Evolutionary conservation across 2,888 invertebrate genomes (phyloP).

Genomic region (Cryptus viduatorius): DNA sequence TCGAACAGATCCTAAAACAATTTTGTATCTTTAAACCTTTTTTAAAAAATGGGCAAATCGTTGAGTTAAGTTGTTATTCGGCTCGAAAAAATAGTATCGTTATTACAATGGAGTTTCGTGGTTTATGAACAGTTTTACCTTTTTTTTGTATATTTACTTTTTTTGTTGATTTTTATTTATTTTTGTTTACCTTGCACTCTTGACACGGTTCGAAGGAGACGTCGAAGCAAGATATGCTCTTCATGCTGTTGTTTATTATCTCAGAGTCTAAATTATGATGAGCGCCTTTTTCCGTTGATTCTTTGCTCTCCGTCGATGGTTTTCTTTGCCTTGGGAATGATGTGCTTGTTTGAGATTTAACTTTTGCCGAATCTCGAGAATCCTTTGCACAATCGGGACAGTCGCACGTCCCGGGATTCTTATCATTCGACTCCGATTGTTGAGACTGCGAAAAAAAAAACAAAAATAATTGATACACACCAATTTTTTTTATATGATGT

Average conservation of each 20-base stretch:
- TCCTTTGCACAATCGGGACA: slow-evolving; percentile 83
- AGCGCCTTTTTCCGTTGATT: slow-evolving; percentile 62
- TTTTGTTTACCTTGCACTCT: slow-evolving; percentile 62
- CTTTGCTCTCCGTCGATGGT: slow-evolving; percentile 70
- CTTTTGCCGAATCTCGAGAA: slow-evolving; percentile 73
- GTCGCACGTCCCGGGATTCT: slow-evolving; percentile 81
- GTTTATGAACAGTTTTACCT: too few species aligned
- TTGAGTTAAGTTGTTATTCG: background rate
- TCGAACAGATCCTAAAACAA: slow-evolving; percentile 72
- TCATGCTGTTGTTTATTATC: slow-evolving; percentile 67
- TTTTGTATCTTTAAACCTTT: background rate
- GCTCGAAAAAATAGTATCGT: background rate
- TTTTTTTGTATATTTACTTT: too few species aligned
- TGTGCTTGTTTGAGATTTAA: slow-evolving; percentile 72
- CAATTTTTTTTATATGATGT: background rate
- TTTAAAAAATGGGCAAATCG: too few species aligned
- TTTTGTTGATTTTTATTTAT: background rate
- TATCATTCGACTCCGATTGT: slow-evolving; percentile 82
- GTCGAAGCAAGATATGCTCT: slow-evolving; percentile 59
- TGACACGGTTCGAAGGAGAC: slow-evolving; percentile 63
- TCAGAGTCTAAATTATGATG: slow-evolving; percentile 65
- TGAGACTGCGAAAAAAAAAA: slow-evolving; percentile 12
- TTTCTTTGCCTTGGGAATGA: slow-evolving; percentile 72
- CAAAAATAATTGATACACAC: background rate
- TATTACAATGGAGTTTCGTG: too few species aligned